These are phyloP conservation scores for Cyclura pinguis DNA, from an alignment of 2,797 vertebrate genomes.

Conservation along the genomic window DNA sequence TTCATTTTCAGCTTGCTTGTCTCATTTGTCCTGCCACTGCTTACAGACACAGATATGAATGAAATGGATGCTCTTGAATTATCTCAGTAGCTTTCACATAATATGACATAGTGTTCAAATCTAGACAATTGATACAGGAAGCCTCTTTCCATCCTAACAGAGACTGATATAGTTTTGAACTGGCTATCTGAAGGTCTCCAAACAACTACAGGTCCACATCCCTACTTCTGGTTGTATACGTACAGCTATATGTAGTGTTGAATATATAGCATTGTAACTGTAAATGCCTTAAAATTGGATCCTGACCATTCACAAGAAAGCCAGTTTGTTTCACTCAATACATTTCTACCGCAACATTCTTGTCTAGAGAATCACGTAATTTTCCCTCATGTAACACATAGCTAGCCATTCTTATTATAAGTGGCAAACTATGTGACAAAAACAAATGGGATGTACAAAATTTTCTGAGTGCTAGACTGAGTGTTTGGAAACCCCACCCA, in stretches of 20 bases:
- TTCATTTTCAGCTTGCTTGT: neutral
- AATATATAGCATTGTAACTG: no score
- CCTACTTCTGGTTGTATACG: no score
- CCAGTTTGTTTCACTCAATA: neutral
- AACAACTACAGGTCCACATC: no score
- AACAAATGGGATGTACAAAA: neutral
- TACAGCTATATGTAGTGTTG: no score
- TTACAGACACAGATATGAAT: neutral
- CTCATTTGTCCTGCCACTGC: neutral
- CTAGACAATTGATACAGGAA: neutral
- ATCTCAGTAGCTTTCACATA: neutral
- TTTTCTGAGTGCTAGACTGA: no score
- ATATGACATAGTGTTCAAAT: no score
- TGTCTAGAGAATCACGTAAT: neutral
- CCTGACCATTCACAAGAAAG: neutral
- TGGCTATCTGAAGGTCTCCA: neutral
- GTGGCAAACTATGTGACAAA: neutral
- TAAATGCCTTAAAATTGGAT: no score
- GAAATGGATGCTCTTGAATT: neutral
- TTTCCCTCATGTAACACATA: neutral
- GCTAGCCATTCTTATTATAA: neutral
- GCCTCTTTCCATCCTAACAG: no score
- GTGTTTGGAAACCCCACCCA: no score
- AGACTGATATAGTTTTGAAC: neutral
- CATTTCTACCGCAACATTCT: neutral